These are phyloP conservation scores for Hepsetus odoe DNA, from an alignment of 2,113 vertebrate species.

Conservation along the genomic window DNA sequence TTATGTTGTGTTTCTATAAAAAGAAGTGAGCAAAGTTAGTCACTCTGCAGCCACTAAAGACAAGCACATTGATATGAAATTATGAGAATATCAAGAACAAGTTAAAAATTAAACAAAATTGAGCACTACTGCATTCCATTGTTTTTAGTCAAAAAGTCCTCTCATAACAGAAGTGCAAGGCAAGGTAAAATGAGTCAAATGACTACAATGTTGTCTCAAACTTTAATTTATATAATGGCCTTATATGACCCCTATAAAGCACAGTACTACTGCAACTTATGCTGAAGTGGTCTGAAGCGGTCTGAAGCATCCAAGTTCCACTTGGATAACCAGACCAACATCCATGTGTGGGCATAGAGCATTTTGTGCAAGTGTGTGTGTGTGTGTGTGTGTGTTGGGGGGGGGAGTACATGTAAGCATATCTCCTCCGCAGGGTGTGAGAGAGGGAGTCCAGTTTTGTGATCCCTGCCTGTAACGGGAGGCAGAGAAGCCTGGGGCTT, in stretches of 20 bases:
- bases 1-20: no score
- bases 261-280: constrained; percentile 3
- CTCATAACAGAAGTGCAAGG: neutral
- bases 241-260: constrained; percentile 17
- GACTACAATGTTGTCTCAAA: neutral
- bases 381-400: constrained; percentile 42
- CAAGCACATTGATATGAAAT: no score
- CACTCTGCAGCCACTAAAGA: no score
- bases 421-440: constrained; percentile 55
- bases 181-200: neutral
- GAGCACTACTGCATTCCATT: neutral
- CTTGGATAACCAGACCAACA: constrained; percentile 50
- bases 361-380: constrained; percentile 39
- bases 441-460: constrained; percentile 64
- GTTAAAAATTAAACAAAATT: neutral
- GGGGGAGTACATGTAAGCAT: constrained; percentile 48
- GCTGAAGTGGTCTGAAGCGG: constrained; percentile 51
- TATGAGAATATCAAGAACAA: neutral
- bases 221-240: constrained; percentile 13
- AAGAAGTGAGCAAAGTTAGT: no score
- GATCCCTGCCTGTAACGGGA: constrained; percentile 63
- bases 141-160: neutral
- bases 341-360: constrained; percentile 58
- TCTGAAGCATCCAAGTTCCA: constrained; percentile 46
- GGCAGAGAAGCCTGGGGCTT: constrained; percentile 65